Conservation (phyloP, 2,797 vertebrate species). For the Pseudochromis fuscus region DNA sequence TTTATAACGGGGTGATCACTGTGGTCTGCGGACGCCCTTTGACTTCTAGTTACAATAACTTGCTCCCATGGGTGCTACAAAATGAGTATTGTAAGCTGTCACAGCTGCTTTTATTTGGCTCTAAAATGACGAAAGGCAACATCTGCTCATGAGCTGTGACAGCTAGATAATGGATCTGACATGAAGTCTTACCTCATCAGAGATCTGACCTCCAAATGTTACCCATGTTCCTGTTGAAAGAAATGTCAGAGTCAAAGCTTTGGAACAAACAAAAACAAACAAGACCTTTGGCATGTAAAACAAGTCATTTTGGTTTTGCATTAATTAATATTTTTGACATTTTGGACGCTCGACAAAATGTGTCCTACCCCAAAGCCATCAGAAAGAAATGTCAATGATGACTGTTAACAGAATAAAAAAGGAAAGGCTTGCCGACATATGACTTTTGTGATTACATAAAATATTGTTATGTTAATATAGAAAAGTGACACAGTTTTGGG, state of each 20-base stretch:
- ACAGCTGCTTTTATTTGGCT: conserved; percentile 8
- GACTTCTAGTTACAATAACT: conserved; percentile 34
- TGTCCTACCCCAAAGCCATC: conserved; percentile 17
- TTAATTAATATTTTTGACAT: conserved; percentile 55
- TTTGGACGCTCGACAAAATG: conserved; percentile 39
- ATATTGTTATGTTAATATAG: too few species aligned
- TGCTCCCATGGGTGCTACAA: conserved; percentile 15
- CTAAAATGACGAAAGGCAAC: conserved; percentile 27
- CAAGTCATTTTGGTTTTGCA: conserved; percentile 13
- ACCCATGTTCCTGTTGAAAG: conserved; percentile 94
- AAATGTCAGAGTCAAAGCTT: conserved; percentile 50
- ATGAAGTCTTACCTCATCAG: conserved; percentile 91
- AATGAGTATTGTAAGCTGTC: conserved; percentile 16
- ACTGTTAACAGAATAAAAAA: conserved; percentile 19
- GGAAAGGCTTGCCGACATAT: conserved; percentile 9
- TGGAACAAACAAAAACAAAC: conserved; percentile 25
- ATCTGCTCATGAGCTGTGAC: conserved; percentile 14
- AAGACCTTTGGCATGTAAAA: conserved; percentile 13
- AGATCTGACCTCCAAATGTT: conserved; percentile 97
- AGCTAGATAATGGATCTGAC: conserved; percentile 38
- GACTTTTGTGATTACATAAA: neutral
- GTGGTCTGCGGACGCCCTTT: conserved; percentile 31
- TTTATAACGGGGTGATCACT: conserved; percentile 20
- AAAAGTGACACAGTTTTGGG: neutral
- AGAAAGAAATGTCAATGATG: conserved; percentile 59